Percentiles rank a stretch among this genome's conserved stretches.
These are phyloP conservation scores for Notodonta ziczac DNA, from an alignment of 2,888 invertebrate species.

Conservation along the genomic window DNA sequence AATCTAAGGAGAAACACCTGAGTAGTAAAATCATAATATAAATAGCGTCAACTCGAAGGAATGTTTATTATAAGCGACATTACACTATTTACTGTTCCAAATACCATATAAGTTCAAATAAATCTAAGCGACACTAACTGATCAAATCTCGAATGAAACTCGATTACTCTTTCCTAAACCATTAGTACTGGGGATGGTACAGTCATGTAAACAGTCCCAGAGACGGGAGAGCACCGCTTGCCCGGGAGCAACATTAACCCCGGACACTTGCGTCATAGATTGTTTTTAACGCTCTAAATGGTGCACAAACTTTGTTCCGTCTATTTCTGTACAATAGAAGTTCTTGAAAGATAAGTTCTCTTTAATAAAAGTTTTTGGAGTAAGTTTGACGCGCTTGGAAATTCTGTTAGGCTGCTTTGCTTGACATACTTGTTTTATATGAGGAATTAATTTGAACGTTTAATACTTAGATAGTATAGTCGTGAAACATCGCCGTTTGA, in stretches of 20 bases:
- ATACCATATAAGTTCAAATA: too few relatives aligned
- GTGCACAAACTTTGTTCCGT: constrained; percentile 56
- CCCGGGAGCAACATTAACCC: constrained; percentile 48
- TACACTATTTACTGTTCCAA: too few relatives aligned
- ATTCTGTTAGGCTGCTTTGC: background rate
- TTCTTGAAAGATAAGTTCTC: constrained; percentile 28
- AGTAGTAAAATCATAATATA: too few relatives aligned
- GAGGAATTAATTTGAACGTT: too few relatives aligned
- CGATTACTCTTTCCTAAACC: background rate
- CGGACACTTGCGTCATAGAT: constrained; percentile 58
- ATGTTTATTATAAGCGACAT: too few relatives aligned
- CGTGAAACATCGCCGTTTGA: too few relatives aligned
- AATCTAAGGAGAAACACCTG: too few relatives aligned
- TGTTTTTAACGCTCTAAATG: constrained; percentile 71
- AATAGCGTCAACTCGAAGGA: too few relatives aligned
- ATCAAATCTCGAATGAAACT: background rate
- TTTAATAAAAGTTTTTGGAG: constrained; percentile 4
- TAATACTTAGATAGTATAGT: too few relatives aligned
- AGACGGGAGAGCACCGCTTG: constrained; percentile 23
- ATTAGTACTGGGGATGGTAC: background rate
- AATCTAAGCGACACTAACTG: background rate
- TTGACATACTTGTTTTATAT: background rate
- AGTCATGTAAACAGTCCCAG: constrained; percentile 42
- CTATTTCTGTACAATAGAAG: constrained; percentile 36
- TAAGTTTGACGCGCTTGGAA: background rate